Evolutionary conservation across 1,140 invertebrate species (phyloP).

Genomic region (Brachionus angularis): DNA sequence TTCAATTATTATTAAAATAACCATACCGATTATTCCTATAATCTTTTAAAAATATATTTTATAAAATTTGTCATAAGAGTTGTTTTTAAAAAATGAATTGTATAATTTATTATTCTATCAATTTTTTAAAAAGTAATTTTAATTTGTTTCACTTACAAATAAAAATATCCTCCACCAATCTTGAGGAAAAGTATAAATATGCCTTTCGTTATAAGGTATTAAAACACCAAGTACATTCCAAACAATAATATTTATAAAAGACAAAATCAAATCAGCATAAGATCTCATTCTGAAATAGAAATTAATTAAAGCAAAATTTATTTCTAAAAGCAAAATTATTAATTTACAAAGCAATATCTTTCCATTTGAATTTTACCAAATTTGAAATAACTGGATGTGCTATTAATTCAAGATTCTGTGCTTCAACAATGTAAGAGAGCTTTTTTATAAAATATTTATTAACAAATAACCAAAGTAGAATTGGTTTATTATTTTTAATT

Average conservation of each 20-base stretch:
- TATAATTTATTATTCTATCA: neutral
- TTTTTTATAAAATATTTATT: neutral
- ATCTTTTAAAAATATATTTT: neutral
- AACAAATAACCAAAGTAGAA: neutral
- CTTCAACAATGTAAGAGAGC: neutral
- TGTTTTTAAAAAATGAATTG: too few species aligned
- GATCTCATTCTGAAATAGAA: neutral
- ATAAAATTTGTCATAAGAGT: too few species aligned
- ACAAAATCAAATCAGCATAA: neutral
- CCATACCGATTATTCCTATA: slow-evolving; percentile 2
- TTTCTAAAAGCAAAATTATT: too few species aligned
- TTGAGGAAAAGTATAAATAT: slow-evolving; percentile 15
- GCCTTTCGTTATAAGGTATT: neutral
- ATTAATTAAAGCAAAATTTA: neutral
- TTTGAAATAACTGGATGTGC: slow-evolving; percentile 7
- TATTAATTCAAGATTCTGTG: neutral
- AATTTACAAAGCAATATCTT: neutral
- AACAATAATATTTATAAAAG: neutral
- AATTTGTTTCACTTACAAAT: slow-evolving; percentile 4
- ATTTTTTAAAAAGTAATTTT: neutral
- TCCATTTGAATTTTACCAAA: slow-evolving; percentile 5
- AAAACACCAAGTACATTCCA: slow-evolving; percentile 21
- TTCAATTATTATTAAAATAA: neutral
- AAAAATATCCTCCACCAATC: slow-evolving; percentile 30
- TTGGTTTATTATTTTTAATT: neutral